Percentiles rank a stretch among this genome's conserved stretches.
Conservation (phyloP, 2,113 vertebrate genomes). For the Eubucco bourcierii region DNA sequence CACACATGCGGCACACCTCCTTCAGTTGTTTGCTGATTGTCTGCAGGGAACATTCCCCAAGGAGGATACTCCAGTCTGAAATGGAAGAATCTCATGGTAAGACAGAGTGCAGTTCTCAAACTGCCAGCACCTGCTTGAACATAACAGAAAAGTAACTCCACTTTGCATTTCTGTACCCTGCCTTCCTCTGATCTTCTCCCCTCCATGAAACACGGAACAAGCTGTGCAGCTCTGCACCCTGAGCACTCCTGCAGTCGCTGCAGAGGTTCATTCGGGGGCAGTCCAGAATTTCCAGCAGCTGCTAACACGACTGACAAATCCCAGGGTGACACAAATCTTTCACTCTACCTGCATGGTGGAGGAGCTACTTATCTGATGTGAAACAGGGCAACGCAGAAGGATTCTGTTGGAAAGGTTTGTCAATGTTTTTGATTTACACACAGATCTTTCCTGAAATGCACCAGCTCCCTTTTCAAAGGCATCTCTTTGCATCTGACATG, state of each 20-base stretch:
- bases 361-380: too few species aligned
- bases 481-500: too few species aligned
- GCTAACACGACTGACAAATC: not conserved
- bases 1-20: constrained; percentile 94
- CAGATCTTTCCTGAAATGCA: too few species aligned
- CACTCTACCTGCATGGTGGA: not conserved
- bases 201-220: fast-evolving
- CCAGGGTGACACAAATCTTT: not conserved
- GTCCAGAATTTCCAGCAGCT: not conserved
- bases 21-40: constrained; percentile 93
- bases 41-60: constrained; percentile 94
- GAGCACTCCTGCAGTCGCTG: not conserved
- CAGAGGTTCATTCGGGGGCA: not conserved
- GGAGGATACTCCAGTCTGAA: constrained; percentile 95
- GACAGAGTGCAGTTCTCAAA: not conserved
- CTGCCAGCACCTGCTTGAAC: not conserved
- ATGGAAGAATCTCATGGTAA: not conserved
- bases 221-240: not conserved
- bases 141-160: not conserved
- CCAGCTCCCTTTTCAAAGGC: too few species aligned
- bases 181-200: not conserved
- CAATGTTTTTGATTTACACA: too few species aligned
- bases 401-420: too few species aligned
- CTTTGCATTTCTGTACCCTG: not conserved
- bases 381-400: too few species aligned